These are phyloP conservation scores for Noctua pronuba DNA, from an alignment of 2,888 invertebrate species.

Conservation along the genomic window DNA sequence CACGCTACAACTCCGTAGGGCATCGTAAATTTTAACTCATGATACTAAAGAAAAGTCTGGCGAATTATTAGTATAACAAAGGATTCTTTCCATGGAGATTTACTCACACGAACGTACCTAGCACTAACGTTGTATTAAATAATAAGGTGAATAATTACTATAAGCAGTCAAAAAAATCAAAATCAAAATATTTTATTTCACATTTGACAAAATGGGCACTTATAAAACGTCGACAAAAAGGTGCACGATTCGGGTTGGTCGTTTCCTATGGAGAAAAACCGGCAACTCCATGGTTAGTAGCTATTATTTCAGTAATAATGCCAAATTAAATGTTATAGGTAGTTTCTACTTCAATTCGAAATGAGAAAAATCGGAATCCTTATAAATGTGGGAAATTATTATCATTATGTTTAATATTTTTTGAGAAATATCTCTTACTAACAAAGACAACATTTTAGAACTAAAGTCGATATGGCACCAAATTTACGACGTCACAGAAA, in stretches of 20 bases:
- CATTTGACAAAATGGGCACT: no score
- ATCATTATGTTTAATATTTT: background rate
- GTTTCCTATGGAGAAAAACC: no score
- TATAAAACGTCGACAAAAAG: no score
- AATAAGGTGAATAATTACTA: background rate
- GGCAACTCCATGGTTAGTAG: no score
- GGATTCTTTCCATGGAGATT: background rate
- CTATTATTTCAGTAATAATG: no score
- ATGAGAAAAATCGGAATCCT: background rate
- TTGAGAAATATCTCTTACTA: background rate
- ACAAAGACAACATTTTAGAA: no score
- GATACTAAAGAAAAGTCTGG: slow-evolving; percentile 18
- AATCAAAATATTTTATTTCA: no score
- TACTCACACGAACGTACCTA: background rate
- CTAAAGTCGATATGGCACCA: background rate
- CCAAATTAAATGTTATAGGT: no score
- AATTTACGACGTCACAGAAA: background rate
- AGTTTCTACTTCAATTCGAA: background rate
- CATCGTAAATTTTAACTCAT: slow-evolving; percentile 36
- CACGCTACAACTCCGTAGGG: slow-evolving; percentile 27
- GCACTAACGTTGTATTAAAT: background rate
- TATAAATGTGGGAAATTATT: background rate
- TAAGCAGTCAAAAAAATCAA: no score
- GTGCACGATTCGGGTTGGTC: no score
- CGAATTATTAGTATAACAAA: slow-evolving; percentile 34